Conservation (phyloP, 2,113 vertebrate species). For the Melanerpes aurifrons region DNA sequence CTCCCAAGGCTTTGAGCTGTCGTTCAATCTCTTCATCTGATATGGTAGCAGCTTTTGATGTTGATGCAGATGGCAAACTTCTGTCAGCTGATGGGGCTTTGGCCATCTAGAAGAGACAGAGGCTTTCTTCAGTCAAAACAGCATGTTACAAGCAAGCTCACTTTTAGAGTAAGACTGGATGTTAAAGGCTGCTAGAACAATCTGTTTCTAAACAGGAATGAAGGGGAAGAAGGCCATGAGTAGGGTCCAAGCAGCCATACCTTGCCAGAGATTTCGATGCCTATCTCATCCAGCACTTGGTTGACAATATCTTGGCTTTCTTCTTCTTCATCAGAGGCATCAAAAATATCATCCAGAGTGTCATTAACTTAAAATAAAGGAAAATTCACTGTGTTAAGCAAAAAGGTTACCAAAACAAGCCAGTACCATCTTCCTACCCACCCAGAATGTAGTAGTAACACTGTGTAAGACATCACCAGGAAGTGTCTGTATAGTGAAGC, state of each 20-base stretch:
- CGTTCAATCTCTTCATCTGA: conserved; percentile 97
- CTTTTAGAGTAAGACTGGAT: conserved; percentile 2
- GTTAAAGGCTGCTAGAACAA: neutral
- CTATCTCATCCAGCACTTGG: conserved; percentile 97
- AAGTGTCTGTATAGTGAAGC: neutral
- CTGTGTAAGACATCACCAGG: neutral
- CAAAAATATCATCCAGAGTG: conserved; percentile 96
- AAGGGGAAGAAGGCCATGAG: neutral
- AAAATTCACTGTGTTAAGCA: neutral
- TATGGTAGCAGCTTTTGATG: conserved; percentile 84
- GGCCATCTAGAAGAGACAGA: conserved; percentile 86
- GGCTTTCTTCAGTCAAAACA: neutral
- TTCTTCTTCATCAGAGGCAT: conserved; percentile 95
- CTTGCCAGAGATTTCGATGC: conserved; percentile 97
- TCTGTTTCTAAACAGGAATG: neutral
- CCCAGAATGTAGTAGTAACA: neutral
- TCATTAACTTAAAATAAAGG: conserved; percentile 83
- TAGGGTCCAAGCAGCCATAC: conserved; percentile 63
- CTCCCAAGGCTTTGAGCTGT: conserved; percentile 93
- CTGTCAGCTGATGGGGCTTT: conserved; percentile 91
- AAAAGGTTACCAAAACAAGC: neutral
- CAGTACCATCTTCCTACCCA: neutral
- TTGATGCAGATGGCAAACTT: conserved; percentile 83
- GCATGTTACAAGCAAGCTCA: neutral
- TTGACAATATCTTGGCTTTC: conserved; percentile 98